Evolutionary conservation across 2,113 vertebrate species (phyloP).

Genomic region (Gallinago jamesoni): DNA sequence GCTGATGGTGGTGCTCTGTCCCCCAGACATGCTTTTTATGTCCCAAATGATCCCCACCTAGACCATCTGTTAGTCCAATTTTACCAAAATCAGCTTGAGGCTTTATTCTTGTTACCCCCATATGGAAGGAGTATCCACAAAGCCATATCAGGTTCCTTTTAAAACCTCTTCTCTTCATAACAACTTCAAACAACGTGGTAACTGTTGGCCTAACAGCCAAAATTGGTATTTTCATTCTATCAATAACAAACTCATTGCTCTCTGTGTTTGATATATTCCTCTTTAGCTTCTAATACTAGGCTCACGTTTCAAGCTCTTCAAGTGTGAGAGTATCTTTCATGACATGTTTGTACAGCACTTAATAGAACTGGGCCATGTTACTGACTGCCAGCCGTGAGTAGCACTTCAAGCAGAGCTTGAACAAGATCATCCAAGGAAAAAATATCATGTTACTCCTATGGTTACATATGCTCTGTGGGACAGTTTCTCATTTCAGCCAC

Average conservation of each 20-base stretch:
- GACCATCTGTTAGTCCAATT: not conserved
- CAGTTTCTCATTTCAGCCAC: constrained; percentile 42
- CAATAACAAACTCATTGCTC: not conserved
- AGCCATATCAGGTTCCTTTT: not conserved
- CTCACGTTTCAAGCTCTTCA: not conserved
- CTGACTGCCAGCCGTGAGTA: not conserved
- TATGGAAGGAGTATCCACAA: not conserved
- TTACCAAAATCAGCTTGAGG: not conserved
- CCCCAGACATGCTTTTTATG: not conserved
- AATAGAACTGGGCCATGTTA: not conserved
- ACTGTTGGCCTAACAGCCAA: not conserved
- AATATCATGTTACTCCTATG: not conserved
- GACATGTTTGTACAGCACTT: not conserved
- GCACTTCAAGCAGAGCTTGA: constrained; percentile 4
- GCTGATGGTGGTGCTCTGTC: not conserved
- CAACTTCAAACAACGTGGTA: not conserved
- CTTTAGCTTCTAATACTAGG: not conserved
- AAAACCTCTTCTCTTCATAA: not conserved
- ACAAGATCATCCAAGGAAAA: constrained; percentile 16
- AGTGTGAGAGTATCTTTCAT: not conserved
- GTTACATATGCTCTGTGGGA: not conserved
- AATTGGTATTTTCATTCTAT: not conserved
- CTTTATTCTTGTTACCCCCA: not conserved
- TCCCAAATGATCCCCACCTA: not conserved
- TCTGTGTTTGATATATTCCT: not conserved